Evolutionary conservation across 2,888 invertebrate genomes (phyloP), one percentile per base, ranked within the genome.

Genomic region (Pyrocoelia pectoralis): DNA sequence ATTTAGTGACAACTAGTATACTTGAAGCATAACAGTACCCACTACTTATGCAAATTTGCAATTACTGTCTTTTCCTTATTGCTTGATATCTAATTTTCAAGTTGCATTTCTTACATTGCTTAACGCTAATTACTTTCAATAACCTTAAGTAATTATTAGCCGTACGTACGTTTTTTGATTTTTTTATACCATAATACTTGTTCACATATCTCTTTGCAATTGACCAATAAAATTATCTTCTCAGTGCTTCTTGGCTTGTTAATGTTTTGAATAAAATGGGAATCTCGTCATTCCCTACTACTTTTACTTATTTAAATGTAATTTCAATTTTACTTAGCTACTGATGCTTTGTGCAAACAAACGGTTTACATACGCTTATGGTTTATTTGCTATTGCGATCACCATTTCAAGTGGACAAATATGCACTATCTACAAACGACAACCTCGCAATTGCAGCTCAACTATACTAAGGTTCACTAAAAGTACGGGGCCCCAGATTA

Each of bases 71-170:
- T 46, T 43, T 46, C 46, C 46, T 46, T 46, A 46, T 46, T n/a
- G 46, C n/a, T 18, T 46, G 46, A 46, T 46, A 46, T 46, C 46
- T 52, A 52, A 52, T 52, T 52, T 33, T 52, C n/a, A 15, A n/a
- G 33, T 38, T 38, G 33, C 52, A 33, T 33, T 52, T 50, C 48
- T 50, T 52, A 13, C 15, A 33, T 15, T 33, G 14, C 52, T 38
- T 52, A 52, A 52, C 29, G 52, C 14, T 52, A 52, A 51, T 51
- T 51, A 14, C 50, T 13, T 51, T 24, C 50, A 51, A 52, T 52
- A 52, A 52, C 33, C 15, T 33, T 6, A 29, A 52, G 12, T 52
- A 52, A 52, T 52, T 52, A 52, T 29, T 33, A n/a, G 2, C 8
- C 8, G 28, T 12, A 9, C 33, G 13, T 9, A 13, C 29, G 9